Evolutionary conservation across 2,113 vertebrate species (phyloP), one percentile per base, ranked within the genome.

Genomic region (Neogale vison): DNA sequence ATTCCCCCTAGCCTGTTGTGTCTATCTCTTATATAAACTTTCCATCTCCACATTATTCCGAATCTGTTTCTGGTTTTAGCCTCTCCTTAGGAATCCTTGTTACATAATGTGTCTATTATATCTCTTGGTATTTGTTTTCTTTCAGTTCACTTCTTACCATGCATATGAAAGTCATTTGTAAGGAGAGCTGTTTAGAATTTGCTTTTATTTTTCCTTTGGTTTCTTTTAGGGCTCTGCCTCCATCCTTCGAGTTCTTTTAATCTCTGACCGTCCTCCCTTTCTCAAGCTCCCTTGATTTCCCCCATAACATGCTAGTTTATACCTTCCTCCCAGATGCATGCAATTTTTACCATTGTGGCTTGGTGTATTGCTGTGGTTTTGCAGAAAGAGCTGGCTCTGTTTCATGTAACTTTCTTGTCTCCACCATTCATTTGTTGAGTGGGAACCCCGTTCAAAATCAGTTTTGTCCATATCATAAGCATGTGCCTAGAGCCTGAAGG

Each of bases 161-260:
- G 96, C 98, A 98, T 98, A 86, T 98, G 98, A 98, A 98, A 98
- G 93, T 96, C 97, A 98, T 98, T 96, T 98, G 97, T 94, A 97
- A 96, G 95, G 45, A 77, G 97, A 98, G 88, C 94, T 96, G 94
- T 97, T 98, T 94, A 97, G 97, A 88, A 93, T 98, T 97, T 95
- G 76, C 74, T 97, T 96, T 95, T 85, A 69, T 82, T 94, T 95
- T 90, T 90, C 92, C 76, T 77, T 95, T 71, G 65, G 90, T 97
- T 97, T 98, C 86, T 92, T 94, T 95, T 69, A 90, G 90, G 47
- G 69, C 29, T 97, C 83, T 94, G 89, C 72, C 86, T 97, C 95
- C 63, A 72, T 87, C 95, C 39, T 55, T 61, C 20, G 89, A 93
- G 92, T 57, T 92, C 97, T 72, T 97, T 98, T 92, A 2, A 93